Evolutionary conservation across 2,888 invertebrate genomes (phyloP), one percentile per base, ranked within the genome.

Genomic region (Ectemnius continuus): DNA sequence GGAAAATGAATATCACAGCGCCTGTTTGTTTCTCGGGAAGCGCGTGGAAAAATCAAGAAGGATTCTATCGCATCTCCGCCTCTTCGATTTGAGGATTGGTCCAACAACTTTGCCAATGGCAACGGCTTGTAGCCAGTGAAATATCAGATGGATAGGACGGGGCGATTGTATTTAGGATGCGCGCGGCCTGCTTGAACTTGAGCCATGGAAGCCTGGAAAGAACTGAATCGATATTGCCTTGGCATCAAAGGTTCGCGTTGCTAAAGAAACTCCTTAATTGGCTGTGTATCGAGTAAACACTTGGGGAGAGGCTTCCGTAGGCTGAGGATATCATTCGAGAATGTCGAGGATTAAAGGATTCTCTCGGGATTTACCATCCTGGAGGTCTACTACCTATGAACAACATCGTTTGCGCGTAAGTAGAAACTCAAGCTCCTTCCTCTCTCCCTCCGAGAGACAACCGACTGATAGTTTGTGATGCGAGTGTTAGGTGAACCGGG

Each of bases 351-450:
- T 59, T 18, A 78, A 66, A 45, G 61, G 26, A 14, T 66, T 69
- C 46, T 61, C 60, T 45, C 78, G 79, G 4, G 46, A 63, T 4
- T 68, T 68, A 14, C 73, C 72, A 4, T 23, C 76, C 61, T 85
- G 86, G 84, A 86, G 85, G 56, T 80, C 78, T 58, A 81, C 81
- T 57, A 84, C 85, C 0, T 90, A 88, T 66, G 86, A 89, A 61
- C 83, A 81, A 61, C 90, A 90, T 75, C 88, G 88, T 20, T 73
- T 66, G 3, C 87, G 85, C 70, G 90, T 90, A 57, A 87, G 67
- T 67, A 45, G 0, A 26, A 3, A 14, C 28, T 13, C 2, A 23
- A 23, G 23, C 23, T 0, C 52, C 4, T 8, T 48, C 14, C 13
- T 57, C n/a, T 6, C 20, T 56, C 20, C 8, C 26, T 45, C 62